Conservation (phyloP, 2,888 invertebrate genomes). For the Drosophila flavopinicola region DNA sequence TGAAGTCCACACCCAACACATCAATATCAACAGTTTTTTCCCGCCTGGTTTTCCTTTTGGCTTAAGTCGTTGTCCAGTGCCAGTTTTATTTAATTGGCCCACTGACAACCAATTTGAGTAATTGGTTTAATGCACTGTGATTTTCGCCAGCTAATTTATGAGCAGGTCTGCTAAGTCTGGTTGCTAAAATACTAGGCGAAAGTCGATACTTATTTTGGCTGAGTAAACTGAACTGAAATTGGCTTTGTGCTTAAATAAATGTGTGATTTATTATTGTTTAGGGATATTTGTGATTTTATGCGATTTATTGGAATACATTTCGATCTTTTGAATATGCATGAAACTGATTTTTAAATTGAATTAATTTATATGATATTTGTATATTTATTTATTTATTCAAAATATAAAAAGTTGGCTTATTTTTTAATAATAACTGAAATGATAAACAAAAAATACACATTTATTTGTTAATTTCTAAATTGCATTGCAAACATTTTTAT, state of each 20-base stretch:
- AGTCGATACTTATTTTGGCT: neutral
- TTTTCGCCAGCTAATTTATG: conserved; percentile 14
- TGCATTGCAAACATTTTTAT: conserved; percentile 18
- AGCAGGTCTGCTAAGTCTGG: conserved; percentile 1
- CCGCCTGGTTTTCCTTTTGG: conserved; percentile 1
- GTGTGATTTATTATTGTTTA: too few species aligned
- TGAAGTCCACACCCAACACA: conserved; percentile 3
- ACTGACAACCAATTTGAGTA: conserved; percentile 43
- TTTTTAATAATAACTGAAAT: neutral
- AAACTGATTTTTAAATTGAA: too few species aligned
- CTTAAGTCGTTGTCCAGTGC: conserved; percentile 16
- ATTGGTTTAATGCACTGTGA: conserved; percentile 44
- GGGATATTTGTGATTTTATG: too few species aligned
- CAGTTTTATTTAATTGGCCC: conserved; percentile 22
- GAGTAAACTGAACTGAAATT: neutral
- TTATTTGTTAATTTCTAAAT: neutral
- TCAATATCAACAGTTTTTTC: conserved; percentile 8
- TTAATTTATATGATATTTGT: too few species aligned
- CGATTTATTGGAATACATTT: too few species aligned
- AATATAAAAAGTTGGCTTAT: too few species aligned
- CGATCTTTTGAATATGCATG: too few species aligned
- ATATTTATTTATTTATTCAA: too few species aligned
- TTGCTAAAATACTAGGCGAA: too few species aligned
- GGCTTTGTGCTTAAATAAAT: neutral
- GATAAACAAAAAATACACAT: neutral